A percentile compares a stretch with the other conserved stretches of the same genome.
These are phyloP conservation scores for Entosphenus tridentatus DNA, from an alignment of 2,113 vertebrate species.

Conservation along the genomic window DNA sequence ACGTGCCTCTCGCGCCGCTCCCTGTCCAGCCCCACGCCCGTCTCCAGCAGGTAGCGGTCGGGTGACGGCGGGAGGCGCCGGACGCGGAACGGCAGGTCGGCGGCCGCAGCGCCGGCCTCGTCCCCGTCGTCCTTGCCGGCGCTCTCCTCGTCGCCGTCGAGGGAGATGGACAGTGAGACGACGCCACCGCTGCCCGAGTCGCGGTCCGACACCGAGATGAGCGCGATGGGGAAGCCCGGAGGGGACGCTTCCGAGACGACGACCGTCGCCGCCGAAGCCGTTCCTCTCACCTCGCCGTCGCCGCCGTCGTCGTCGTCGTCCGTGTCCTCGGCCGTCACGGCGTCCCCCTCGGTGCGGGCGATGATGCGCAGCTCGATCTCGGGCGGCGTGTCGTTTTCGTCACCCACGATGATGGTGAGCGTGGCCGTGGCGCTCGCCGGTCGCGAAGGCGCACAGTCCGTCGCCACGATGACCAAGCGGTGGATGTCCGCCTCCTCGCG, in stretches of 20 bases:
- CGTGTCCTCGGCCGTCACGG: conserved; percentile 71
- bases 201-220: conserved; percentile 80
- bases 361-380: conserved; percentile 86
- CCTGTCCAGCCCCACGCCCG: conserved; percentile 58
- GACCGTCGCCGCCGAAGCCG: conserved; percentile 87
- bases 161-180: conserved; percentile 71
- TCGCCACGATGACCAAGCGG: conserved; percentile 74
- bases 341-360: conserved; percentile 44
- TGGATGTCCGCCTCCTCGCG: conserved; percentile 88
- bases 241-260: conserved; percentile 82
- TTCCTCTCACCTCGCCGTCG: conserved; percentile 18
- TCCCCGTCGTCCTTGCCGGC: conserved; percentile 89
- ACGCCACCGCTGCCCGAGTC: conserved; percentile 87
- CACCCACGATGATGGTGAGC: conserved; percentile 95
- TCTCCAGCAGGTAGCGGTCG: conserved; percentile 58
- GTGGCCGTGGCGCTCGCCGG: conserved; percentile 80
- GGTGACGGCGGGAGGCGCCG: no score
- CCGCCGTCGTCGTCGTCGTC: no score
- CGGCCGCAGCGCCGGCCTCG: conserved; percentile 83
- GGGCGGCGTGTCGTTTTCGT: conserved; percentile 89
- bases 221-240: conserved; percentile 72
- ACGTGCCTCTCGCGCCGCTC: conserved; percentile 39
- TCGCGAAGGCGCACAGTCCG: conserved; percentile 79
- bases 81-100: conserved; percentile 32
- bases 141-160: conserved; percentile 62